Conservation (phyloP, 2,113 vertebrate genomes). For the Antigone vipio region DNA sequence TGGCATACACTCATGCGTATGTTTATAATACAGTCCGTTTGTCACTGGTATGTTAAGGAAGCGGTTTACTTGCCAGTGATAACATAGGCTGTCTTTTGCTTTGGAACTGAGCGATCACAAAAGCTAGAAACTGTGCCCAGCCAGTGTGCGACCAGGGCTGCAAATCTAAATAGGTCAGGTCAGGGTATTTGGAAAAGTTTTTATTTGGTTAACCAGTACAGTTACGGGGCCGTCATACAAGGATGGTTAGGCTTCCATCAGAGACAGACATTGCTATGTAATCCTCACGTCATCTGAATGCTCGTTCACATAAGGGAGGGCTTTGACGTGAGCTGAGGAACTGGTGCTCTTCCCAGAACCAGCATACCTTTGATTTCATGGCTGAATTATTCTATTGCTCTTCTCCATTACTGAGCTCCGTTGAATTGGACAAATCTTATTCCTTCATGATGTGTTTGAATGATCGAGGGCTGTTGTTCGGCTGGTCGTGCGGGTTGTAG, state of each 20-base stretch:
- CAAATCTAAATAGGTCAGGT: background rate
- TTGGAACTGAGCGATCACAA: background rate
- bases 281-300: background rate
- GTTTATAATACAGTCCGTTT: background rate
- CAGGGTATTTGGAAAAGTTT: background rate
- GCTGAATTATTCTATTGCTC: background rate
- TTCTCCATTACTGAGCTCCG: background rate
- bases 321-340: background rate
- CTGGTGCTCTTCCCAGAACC: background rate
- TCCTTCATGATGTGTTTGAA: background rate
- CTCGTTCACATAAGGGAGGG: background rate
- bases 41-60: background rate
- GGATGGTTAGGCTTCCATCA: background rate
- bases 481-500: background rate
- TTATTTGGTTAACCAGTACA: background rate
- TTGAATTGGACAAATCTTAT: background rate
- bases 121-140: background rate
- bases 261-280: background rate
- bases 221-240: background rate
- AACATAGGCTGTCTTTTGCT: background rate
- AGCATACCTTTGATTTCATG: background rate
- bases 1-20: background rate
- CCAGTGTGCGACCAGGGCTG: background rate
- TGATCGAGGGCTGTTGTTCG: accelerated
- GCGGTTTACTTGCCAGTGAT: background rate